Conservation (phyloP, 2,113 vertebrate species). For the Morone chrysops region DNA sequence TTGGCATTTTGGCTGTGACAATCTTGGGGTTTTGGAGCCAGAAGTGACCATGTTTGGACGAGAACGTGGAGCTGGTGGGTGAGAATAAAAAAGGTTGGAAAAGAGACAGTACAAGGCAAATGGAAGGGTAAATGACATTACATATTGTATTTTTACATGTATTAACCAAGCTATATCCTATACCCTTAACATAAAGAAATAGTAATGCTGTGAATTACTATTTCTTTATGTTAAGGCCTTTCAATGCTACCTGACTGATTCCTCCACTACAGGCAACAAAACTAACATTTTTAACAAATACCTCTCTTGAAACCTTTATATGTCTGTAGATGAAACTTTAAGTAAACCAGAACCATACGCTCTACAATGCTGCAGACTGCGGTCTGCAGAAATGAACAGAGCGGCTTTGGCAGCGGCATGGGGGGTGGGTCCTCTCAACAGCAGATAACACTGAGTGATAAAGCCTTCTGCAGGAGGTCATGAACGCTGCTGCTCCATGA, state of each 20-base stretch:
- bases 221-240: background rate
- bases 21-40: too few species aligned
- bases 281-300: background rate
- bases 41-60: too few species aligned
- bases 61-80: too few species aligned
- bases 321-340: background rate
- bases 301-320: background rate
- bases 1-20: too few species aligned
- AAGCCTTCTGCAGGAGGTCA: slow-evolving; percentile 66
- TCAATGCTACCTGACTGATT: background rate
- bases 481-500: slow-evolving; percentile 62
- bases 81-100: too few species aligned
- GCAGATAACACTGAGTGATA: slow-evolving; percentile 63
- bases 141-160: too few species aligned
- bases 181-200: too few species aligned
- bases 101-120: background rate
- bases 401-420: background rate
- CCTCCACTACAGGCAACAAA: background rate
- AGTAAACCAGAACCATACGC: background rate
- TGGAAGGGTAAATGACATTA: background rate
- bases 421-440: slow-evolving; percentile 20
- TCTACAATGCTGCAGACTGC: background rate
- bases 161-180: too few species aligned
- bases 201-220: background rate
- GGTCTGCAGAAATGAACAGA: slow-evolving; percentile 6